Evolutionary conservation across 2,888 invertebrate species (phyloP).

Genomic region (Orthosia incerta): DNA sequence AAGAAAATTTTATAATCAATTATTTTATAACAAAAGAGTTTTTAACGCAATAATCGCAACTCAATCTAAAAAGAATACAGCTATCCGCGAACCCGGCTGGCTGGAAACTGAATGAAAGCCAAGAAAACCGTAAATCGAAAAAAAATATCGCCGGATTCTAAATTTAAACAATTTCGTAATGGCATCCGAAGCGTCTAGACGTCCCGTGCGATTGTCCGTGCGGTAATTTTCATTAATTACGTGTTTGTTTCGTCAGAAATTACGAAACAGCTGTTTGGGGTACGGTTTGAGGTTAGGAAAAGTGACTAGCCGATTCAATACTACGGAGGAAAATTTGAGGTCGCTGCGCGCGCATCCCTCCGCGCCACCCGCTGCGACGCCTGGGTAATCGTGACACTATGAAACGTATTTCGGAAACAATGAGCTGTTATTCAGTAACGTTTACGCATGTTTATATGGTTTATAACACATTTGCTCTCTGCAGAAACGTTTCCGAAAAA

Average conservation of each 20-base stretch:
- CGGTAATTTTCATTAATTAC: slow-evolving; percentile 70
- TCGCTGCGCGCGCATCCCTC: slow-evolving; percentile 86
- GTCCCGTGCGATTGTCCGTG: slow-evolving; percentile 70
- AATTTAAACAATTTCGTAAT: slow-evolving; percentile 88
- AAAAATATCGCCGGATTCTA: slow-evolving; percentile 82
- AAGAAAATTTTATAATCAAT: slow-evolving; percentile 49
- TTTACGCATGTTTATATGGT: not conserved
- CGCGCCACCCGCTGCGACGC: slow-evolving; percentile 71
- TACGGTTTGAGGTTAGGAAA: slow-evolving; percentile 86
- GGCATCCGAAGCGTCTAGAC: slow-evolving; percentile 79
- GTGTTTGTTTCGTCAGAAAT: slow-evolving; percentile 68
- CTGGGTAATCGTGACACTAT: slow-evolving; percentile 77
- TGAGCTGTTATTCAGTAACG: slow-evolving; percentile 19
- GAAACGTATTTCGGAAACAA: slow-evolving; percentile 71
- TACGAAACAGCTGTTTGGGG: slow-evolving; percentile 85
- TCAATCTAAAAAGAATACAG: slow-evolving; percentile 71
- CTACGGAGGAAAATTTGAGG: slow-evolving; percentile 73
- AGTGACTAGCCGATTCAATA: slow-evolving; percentile 87
- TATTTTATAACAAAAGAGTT: slow-evolving; percentile 34
- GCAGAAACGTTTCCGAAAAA: not conserved
- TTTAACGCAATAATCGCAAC: slow-evolving; percentile 7
- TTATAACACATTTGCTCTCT: not conserved
- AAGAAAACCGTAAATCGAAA: slow-evolving; percentile 84
- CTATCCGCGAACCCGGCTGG: slow-evolving; percentile 75
- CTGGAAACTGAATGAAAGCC: slow-evolving; percentile 88